Evolutionary conservation across 2,888 invertebrate species (phyloP).

Genomic region (Rhopalosiphum nymphaeae): DNA sequence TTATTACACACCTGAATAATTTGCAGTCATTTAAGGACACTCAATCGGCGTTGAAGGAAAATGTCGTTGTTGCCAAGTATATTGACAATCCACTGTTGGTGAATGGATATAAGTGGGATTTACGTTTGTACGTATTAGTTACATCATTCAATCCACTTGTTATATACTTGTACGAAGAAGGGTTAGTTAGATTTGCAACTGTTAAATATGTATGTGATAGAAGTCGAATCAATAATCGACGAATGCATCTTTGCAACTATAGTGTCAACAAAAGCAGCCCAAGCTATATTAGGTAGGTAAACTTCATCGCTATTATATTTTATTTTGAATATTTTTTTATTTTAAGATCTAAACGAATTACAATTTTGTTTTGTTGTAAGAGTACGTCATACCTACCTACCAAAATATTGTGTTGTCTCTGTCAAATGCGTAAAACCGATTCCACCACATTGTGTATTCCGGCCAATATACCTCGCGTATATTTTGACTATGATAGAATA

Average conservation of each 20-base stretch:
- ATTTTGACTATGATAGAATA: neutral
- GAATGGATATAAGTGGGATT: constrained; percentile 96
- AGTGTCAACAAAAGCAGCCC: constrained; percentile 98
- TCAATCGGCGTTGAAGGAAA: constrained; percentile 82
- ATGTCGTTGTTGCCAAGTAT: constrained; percentile 90
- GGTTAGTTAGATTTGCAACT: constrained; percentile 93
- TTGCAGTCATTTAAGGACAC: constrained; percentile 85
- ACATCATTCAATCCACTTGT: constrained; percentile 95
- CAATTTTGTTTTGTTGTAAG: neutral
- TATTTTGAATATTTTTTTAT: neutral
- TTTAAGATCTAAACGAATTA: neutral
- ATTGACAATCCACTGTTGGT: constrained; percentile 88
- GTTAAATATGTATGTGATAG: constrained; percentile 93
- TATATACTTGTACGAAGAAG: constrained; percentile 96
- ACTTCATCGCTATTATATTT: neutral
- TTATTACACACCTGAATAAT: neutral
- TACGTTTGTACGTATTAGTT: constrained; percentile 93
- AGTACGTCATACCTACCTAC: neutral
- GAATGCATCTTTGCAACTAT: constrained; percentile 98
- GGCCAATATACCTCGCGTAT: neutral
- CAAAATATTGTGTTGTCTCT: neutral
- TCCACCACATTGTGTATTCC: neutral
- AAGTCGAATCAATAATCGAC: constrained; percentile 94
- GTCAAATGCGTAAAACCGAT: neutral
- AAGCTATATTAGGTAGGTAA: constrained; percentile 90